phyloP scores from a whole-genome alignment of 2,113 vertebrate species.

The Albula glossodonta region DNA sequence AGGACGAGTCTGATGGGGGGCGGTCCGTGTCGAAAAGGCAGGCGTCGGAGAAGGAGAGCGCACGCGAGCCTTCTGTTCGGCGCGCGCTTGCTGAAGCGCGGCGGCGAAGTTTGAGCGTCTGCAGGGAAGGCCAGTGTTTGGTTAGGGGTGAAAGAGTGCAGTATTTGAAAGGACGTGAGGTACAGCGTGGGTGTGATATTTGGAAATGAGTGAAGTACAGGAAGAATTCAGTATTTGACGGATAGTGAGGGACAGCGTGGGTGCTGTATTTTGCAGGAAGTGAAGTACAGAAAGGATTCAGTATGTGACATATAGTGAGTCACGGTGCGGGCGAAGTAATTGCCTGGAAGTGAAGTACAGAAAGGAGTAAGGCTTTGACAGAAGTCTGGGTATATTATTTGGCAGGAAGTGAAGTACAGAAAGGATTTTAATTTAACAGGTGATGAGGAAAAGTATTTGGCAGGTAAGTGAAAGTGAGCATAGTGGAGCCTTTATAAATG shows the following conservation, averaged over 20 bases:
- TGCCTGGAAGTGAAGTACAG: not conserved
- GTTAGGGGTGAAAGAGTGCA: not conserved
- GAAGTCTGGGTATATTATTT: too few species aligned
- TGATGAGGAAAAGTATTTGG: too few species aligned
- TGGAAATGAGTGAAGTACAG: not conserved
- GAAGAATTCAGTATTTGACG: not conserved
- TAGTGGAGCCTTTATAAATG: too few species aligned
- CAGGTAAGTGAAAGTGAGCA: too few species aligned
- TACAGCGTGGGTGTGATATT: not conserved
- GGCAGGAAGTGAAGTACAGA: too few species aligned
- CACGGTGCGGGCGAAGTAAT: not conserved
- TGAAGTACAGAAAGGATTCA: not conserved
- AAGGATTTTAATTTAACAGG: too few species aligned
- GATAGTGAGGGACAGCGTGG: not conserved
- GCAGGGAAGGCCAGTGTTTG: not conserved
- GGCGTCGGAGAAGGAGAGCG: not conserved
- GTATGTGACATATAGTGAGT: not conserved
- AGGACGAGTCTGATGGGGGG: not conserved
- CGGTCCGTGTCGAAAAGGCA: not conserved
- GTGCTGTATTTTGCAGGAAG: not conserved
- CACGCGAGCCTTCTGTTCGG: too few species aligned
- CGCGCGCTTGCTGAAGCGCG: too few species aligned
- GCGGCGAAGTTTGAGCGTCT: too few species aligned
- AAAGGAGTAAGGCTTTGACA: too few species aligned
- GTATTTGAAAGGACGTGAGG: not conserved